These are phyloP conservation scores for Chaunax sp. DNA, from an alignment of 2,797 vertebrate species.

Conservation along the genomic window DNA sequence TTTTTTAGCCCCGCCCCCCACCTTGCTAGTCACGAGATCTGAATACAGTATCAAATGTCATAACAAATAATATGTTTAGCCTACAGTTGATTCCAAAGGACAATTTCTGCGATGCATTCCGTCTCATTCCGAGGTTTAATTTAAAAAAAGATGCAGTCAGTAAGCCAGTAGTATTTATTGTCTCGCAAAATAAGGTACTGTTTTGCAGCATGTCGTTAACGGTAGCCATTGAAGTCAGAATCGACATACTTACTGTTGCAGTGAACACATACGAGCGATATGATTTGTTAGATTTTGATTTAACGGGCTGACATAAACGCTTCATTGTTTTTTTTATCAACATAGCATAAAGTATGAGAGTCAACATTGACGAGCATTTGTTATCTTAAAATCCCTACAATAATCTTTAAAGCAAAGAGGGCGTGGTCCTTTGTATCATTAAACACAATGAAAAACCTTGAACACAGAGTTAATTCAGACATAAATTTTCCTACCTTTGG, in stretches of 20 bases:
- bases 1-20: constrained; percentile 60
- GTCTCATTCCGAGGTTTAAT: too few relatives aligned
- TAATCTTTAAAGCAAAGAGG: constrained; percentile 29
- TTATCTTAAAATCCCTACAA: constrained; percentile 3
- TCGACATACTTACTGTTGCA: constrained; percentile 1
- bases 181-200: not conserved
- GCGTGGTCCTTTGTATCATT: constrained; percentile 49
- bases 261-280: not conserved
- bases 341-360: not conserved
- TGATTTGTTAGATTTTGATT: not conserved
- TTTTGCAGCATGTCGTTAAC: constrained; percentile 6
- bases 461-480: not conserved
- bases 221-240: not conserved
- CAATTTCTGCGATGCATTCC: rapidly evolving
- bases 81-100: not conserved
- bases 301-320: not conserved
- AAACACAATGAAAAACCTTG: constrained; percentile 5
- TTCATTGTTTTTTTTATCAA: not conserved
- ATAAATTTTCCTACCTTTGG: constrained; percentile 61
- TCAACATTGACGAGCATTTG: constrained; percentile 1
- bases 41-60: constrained; percentile 46
- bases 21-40: constrained; percentile 59
- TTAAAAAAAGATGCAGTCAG: too few relatives aligned
- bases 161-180: not conserved
- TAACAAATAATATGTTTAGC: constrained; percentile 57